Percentiles rank a stretch among this genome's conserved stretches.
Conservation (phyloP, 1,140 invertebrate species). For the Eurosta solidaginis region DNA sequence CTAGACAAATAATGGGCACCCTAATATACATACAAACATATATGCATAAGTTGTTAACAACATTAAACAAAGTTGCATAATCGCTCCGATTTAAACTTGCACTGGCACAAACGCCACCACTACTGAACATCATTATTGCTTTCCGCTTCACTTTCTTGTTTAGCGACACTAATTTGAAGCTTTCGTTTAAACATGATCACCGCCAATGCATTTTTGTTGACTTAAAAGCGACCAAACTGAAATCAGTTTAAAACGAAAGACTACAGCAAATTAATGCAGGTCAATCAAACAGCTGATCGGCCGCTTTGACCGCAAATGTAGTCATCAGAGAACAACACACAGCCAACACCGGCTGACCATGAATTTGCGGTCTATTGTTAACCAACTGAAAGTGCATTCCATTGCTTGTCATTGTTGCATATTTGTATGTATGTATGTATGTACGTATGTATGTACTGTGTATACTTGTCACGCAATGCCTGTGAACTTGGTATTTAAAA, state of each 20-base stretch:
- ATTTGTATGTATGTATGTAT: background rate
- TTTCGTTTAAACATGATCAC: background rate
- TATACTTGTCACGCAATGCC: background rate
- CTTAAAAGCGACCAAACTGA: background rate
- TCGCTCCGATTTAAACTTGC: background rate
- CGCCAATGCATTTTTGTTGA: background rate
- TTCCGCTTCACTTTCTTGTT: background rate
- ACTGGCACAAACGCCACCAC: background rate
- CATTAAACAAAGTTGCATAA: slow-evolving; percentile 13
- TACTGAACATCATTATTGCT: background rate
- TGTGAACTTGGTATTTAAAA: background rate
- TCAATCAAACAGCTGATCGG: slow-evolving; percentile 25
- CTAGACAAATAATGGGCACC: too few species aligned
- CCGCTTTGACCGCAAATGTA: background rate
- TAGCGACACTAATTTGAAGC: background rate
- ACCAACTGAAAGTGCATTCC: background rate
- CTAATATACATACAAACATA: background rate
- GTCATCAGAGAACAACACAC: background rate
- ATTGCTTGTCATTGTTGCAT: background rate
- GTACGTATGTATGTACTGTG: background rate
- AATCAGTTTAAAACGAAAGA: background rate
- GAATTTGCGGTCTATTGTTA: background rate
- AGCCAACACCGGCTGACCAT: background rate
- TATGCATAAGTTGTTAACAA: background rate
- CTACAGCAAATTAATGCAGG: background rate